Evolutionary conservation across 2,888 invertebrate species (phyloP).

Genomic region (Heliconius aoede): DNA sequence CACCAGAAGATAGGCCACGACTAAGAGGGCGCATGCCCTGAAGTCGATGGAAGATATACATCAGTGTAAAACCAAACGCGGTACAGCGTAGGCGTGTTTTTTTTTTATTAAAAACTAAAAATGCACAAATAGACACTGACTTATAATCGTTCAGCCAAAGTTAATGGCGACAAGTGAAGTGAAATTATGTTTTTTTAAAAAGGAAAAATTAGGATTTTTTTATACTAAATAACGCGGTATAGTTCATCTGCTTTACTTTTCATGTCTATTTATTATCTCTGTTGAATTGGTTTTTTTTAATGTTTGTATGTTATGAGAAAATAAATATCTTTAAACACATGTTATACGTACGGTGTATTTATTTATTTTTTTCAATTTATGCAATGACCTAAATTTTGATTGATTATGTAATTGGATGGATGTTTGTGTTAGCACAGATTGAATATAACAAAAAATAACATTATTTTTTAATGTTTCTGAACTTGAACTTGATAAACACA

Average conservation of each 20-base stretch:
- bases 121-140: slow-evolving; percentile 46
- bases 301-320: no score
- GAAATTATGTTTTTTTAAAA: slow-evolving; percentile 54
- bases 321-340: no score
- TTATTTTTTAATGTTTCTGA: not conserved
- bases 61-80: slow-evolving; percentile 68
- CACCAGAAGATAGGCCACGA: no score
- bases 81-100: slow-evolving; percentile 62
- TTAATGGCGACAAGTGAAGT: slow-evolving; percentile 70
- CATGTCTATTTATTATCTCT: slow-evolving; percentile 15
- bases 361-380: slow-evolving; percentile 22
- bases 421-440: not conserved
- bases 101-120: slow-evolving; percentile 47
- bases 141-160: slow-evolving; percentile 60
- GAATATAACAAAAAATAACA: not conserved
- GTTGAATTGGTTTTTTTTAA: not conserved
- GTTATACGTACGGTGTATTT: slow-evolving; percentile 10
- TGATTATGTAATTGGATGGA: slow-evolving; percentile 22
- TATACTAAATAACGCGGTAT: slow-evolving; percentile 13
- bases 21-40: no score
- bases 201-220: slow-evolving; percentile 46
- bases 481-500: slow-evolving; percentile 21
- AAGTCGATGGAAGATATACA: no score
- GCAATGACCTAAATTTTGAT: slow-evolving; percentile 21
- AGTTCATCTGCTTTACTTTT: not conserved